phyloP scores from a whole-genome alignment of 1,140 invertebrate genomes.

The Dryas iulia region DNA sequence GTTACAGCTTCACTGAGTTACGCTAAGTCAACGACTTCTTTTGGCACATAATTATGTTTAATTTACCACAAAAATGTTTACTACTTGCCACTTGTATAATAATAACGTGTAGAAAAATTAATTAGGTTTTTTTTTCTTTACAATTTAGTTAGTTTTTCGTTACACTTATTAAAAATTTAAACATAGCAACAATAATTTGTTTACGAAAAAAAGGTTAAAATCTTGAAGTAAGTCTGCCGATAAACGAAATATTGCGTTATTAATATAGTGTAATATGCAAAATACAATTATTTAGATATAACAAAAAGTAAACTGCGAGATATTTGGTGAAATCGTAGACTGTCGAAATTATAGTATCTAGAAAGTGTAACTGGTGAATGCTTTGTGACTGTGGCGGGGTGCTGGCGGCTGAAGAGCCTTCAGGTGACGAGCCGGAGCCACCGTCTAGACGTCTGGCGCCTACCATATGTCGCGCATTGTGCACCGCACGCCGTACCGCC shows the following conservation, averaged over 20 bases:
- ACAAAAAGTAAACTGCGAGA: not conserved
- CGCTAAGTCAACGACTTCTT: not conserved
- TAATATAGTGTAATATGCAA: not conserved
- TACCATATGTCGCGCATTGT: conserved; percentile 44
- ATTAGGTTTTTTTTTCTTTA: no score
- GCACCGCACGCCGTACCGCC: not conserved
- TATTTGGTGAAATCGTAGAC: conserved; percentile 4
- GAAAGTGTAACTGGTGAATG: conserved; percentile 11
- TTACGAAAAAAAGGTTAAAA: not conserved
- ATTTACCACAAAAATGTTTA: not conserved
- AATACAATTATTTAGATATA: not conserved
- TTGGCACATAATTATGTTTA: not conserved
- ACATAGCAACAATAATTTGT: no score
- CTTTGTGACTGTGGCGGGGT: conserved; percentile 18
- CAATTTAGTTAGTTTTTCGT: no score
- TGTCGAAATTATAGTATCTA: conserved; percentile 16
- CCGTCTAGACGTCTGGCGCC: conserved; percentile 69
- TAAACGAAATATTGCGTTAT: not conserved
- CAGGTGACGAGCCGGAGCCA: conserved; percentile 50
- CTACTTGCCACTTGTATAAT: not conserved
- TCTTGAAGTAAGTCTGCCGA: not conserved
- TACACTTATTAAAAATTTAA: no score
- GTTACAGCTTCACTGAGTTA: not conserved
- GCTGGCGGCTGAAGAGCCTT: conserved; percentile 55
- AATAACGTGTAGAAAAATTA: not conserved